Percentiles rank a stretch among this genome's conserved stretches.
phyloP scores from a whole-genome alignment of 2,797 vertebrate genomes.

The Danionella dracula region DNA sequence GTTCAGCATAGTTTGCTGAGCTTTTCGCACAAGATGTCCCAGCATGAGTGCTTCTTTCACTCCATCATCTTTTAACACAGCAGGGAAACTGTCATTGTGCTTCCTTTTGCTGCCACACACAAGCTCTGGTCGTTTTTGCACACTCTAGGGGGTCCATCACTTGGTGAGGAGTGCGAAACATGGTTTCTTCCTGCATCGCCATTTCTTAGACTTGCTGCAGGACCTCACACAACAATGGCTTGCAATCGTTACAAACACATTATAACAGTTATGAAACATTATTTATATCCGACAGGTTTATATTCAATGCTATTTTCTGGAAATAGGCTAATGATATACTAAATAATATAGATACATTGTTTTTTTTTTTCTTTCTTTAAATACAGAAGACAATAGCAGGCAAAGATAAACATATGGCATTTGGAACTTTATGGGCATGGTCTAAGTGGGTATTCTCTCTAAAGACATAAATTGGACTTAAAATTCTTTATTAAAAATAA shows the following conservation, averaged over 20 bases:
- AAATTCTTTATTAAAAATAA: no score
- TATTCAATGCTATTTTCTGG: no score
- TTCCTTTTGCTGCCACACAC: neutral
- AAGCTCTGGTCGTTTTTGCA: neutral
- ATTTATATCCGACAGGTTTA: neutral
- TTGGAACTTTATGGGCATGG: no score
- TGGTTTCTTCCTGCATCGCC: neutral
- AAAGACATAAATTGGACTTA: no score
- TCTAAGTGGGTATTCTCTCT: no score
- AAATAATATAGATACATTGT: no score
- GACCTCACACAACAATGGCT: neutral
- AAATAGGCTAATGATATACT: no score
- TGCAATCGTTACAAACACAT: constrained; percentile 22
- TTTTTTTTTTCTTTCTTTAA: no score
- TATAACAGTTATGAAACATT: constrained; percentile 13
- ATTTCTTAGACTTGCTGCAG: constrained; percentile 1
- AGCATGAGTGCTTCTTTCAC: constrained; percentile 25
- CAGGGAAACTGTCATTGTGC: constrained; percentile 11
- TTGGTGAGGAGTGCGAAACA: neutral
- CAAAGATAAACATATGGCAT: no score
- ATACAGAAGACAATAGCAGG: no score
- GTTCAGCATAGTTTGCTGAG: neutral
- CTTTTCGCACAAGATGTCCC: constrained; percentile 27
- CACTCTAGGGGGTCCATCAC: constrained; percentile 13
- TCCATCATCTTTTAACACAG: constrained; percentile 29